Percentiles rank a stretch among this genome's conserved stretches.
phyloP scores from a whole-genome alignment of 2,113 vertebrate genomes.

The Dipodomys merriami region DNA sequence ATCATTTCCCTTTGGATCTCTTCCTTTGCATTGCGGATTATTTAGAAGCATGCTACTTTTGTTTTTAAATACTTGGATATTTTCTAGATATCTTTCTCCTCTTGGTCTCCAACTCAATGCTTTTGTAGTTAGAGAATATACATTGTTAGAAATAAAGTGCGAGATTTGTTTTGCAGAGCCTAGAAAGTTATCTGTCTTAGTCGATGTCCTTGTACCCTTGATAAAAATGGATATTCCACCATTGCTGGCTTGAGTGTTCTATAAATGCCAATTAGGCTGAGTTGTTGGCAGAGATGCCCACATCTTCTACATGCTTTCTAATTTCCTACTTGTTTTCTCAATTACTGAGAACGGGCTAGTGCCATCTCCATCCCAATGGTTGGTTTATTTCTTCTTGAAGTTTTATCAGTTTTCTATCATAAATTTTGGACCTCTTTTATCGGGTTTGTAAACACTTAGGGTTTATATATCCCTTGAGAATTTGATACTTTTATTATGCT shows the following conservation, averaged over 20 bases:
- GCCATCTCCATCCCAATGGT: neutral
- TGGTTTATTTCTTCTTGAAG: constrained; percentile 16
- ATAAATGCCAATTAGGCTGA: neutral
- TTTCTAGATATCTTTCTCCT: constrained; percentile 22
- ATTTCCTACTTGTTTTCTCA: neutral
- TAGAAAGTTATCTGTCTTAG: neutral
- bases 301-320: neutral
- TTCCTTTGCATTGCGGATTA: neutral
- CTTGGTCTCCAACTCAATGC: constrained; percentile 15
- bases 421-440: neutral
- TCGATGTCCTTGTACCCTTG: neutral
- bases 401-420: constrained; percentile 13
- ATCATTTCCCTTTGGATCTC: constrained; percentile 39
- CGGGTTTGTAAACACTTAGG: neutral
- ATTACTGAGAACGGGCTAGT: neutral
- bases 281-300: neutral
- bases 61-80: neutral
- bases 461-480: neutral
- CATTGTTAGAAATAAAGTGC: neutral
- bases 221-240: neutral
- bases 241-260: neutral
- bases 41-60: neutral
- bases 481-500: neutral
- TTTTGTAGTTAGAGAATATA: neutral
- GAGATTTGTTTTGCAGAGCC: neutral